phyloP scores from a whole-genome alignment of 2,113 vertebrate genomes.

The Macrotus californicus region DNA sequence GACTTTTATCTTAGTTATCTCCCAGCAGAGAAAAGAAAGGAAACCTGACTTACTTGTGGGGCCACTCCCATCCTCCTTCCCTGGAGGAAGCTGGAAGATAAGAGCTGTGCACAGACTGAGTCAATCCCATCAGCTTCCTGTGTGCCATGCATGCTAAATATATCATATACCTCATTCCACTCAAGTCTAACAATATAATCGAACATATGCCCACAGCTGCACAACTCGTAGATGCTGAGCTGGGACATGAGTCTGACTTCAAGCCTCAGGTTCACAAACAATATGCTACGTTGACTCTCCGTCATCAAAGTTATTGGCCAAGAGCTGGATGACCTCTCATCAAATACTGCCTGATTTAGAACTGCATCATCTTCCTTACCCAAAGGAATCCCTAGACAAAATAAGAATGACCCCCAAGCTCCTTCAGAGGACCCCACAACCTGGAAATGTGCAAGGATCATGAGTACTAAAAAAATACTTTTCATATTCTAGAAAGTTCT shows the following conservation, averaged over 20 bases:
- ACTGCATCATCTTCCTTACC: not conserved
- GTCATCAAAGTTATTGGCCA: not conserved
- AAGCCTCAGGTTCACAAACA: not conserved
- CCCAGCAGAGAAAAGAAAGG: not conserved
- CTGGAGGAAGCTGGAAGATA: not conserved
- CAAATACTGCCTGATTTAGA: not conserved
- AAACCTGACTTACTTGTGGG: not conserved
- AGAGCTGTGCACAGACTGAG: not conserved
- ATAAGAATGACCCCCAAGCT: not conserved
- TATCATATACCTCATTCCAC: not conserved
- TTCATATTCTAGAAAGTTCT: constrained; percentile 31
- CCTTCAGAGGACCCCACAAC: not conserved
- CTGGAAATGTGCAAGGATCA: not conserved
- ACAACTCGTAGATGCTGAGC: not conserved
- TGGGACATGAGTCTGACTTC: not conserved
- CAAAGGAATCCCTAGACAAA: not conserved
- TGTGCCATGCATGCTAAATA: not conserved
- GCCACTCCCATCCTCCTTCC: not conserved
- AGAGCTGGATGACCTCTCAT: not conserved
- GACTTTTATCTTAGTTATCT: not conserved
- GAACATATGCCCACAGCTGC: no score
- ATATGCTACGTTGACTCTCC: not conserved
- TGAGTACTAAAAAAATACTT: not conserved
- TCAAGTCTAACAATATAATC: not conserved
- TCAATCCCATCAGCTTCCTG: not conserved